A percentile compares a stretch with the other conserved stretches of the same genome.
Conservation (phyloP, 2,113 vertebrate genomes). For the Apteryx owenii region DNA sequence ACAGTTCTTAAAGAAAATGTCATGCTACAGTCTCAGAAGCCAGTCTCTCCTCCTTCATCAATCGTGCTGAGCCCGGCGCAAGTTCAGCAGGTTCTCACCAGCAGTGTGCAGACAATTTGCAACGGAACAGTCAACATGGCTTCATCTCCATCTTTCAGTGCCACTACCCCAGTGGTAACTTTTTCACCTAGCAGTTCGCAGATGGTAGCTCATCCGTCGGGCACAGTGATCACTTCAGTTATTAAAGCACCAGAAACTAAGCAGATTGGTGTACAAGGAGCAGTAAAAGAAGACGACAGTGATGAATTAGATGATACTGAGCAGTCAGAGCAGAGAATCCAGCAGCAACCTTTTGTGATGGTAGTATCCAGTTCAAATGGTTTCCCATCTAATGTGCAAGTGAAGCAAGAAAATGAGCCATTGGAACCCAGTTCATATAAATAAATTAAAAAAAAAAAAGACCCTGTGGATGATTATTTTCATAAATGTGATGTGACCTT, state of each 20-base stretch:
- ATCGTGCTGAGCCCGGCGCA: constrained; percentile 79
- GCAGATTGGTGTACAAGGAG: constrained; percentile 33
- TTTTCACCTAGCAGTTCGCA: constrained; percentile 80
- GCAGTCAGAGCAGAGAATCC: constrained; percentile 66
- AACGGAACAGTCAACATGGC: constrained; percentile 76
- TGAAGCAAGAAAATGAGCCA: constrained; percentile 77
- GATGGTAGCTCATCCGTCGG: constrained; percentile 76
- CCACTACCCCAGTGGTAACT: constrained; percentile 76
- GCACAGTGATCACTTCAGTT: constrained; percentile 85
- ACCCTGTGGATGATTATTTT: constrained; percentile 70
- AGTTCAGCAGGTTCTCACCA: constrained; percentile 79
- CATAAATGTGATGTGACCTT: constrained; percentile 73
- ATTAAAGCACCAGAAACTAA: constrained; percentile 85
- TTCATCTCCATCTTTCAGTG: constrained; percentile 73
- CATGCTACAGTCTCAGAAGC: constrained; percentile 76
- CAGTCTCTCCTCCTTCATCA: constrained; percentile 73
- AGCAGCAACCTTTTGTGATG: constrained; percentile 81
- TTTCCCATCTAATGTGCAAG: constrained; percentile 71
- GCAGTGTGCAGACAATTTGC: constrained; percentile 78
- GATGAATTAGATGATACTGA: constrained; percentile 57
- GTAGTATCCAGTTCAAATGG: constrained; percentile 78
- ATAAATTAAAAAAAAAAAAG: constrained; percentile 34
- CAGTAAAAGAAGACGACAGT: constrained; percentile 44
- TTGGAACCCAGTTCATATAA: constrained; percentile 72
- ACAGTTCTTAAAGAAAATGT: constrained; percentile 87